Evolutionary conservation across 2,797 vertebrate genomes (phyloP).

Genomic region (Dipus sagitta): DNA sequence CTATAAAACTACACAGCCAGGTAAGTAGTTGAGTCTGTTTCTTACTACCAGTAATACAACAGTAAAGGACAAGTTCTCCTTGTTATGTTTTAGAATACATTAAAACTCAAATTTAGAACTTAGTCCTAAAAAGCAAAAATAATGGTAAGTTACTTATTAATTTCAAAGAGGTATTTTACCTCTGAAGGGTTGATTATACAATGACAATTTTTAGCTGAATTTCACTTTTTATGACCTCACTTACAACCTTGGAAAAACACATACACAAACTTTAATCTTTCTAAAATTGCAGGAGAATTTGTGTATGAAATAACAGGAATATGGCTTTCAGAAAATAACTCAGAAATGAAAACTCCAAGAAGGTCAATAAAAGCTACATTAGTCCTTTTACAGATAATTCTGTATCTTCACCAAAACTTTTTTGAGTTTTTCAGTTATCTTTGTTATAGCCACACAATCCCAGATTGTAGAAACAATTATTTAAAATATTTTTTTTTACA

Average conservation of each 20-base stretch:
- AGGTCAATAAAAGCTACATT: constrained; percentile 50
- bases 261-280: constrained; percentile 5
- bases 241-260: constrained; percentile 2
- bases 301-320: constrained; percentile 45
- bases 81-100: constrained; percentile 35
- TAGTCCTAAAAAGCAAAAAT: constrained; percentile 51
- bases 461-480: constrained; percentile 22
- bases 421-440: constrained; percentile 40
- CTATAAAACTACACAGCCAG: neutral
- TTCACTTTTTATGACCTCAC: constrained; percentile 50
- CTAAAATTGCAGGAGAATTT: constrained; percentile 58
- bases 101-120: constrained; percentile 34
- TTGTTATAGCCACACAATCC: constrained; percentile 37
- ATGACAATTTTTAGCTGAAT: constrained; percentile 42
- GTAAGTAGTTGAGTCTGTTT: constrained; percentile 14
- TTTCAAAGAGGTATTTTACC: constrained; percentile 61
- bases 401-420: neutral
- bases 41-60: constrained; percentile 3
- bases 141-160: constrained; percentile 54
- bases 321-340: constrained; percentile 64
- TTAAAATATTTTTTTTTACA: too few species aligned
- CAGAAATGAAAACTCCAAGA: constrained; percentile 54
- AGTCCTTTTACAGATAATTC: neutral
- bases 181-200: constrained; percentile 48
- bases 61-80: neutral